phyloP scores from a whole-genome alignment of 2,113 vertebrate species.

The Pholis gunnellus region DNA sequence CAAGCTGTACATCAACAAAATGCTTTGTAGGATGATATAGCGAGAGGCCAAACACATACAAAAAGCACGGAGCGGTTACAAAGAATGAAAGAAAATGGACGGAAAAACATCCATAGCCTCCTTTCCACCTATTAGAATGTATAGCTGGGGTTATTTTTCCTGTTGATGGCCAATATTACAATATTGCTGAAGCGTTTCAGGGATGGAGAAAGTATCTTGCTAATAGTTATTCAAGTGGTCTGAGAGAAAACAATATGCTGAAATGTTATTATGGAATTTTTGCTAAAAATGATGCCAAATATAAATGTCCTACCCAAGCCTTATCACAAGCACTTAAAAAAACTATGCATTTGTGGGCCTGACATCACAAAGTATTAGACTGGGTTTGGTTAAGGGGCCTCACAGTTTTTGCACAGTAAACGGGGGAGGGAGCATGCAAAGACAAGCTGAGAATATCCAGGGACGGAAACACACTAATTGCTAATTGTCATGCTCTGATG shows the following conservation, averaged over 20 bases:
- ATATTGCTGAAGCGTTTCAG: too few species aligned
- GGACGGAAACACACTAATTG: constrained; percentile 21
- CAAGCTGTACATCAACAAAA: constrained; percentile 66
- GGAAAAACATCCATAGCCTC: background rate
- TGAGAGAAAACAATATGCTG: background rate
- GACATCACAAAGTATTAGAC: background rate
- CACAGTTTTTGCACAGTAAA: background rate
- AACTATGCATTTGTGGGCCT: too few species aligned
- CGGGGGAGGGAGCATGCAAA: background rate
- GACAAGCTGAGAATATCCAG: constrained; percentile 27
- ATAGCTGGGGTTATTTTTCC: background rate
- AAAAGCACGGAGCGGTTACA: background rate
- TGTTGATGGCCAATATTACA: background rate
- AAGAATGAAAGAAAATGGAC: background rate
- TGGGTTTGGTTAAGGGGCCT: background rate
- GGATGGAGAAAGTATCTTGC: too few species aligned
- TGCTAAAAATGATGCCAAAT: background rate
- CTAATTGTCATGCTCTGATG: constrained; percentile 40
- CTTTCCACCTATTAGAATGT: background rate
- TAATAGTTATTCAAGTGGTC: background rate
- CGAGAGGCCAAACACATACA: constrained; percentile 38
- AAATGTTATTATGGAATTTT: background rate
- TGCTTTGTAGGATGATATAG: constrained; percentile 43
- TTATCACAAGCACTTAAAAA: background rate
- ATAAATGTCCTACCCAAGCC: background rate